These are phyloP conservation scores for Neoitamus cyanurus DNA, from an alignment of 2,888 invertebrate species.

Conservation along the genomic window DNA sequence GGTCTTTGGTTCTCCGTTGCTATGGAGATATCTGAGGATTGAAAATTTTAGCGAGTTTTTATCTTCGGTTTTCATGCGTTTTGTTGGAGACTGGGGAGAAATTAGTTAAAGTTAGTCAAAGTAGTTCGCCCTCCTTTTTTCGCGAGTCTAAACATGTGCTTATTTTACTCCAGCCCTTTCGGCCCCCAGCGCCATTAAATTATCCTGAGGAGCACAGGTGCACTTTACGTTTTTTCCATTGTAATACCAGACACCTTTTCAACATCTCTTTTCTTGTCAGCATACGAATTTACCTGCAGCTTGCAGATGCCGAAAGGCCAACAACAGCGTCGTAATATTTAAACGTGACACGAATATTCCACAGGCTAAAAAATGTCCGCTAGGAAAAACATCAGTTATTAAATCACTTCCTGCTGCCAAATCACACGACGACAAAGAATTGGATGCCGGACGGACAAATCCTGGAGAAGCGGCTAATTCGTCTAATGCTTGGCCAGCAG, in stretches of 20 bases:
- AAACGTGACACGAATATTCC: constrained; percentile 8
- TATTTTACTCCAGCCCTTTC: not conserved
- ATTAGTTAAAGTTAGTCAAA: too few relatives aligned
- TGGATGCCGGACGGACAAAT: not conserved
- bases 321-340: not conserved
- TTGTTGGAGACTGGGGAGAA: too few relatives aligned
- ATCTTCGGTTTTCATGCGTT: too few relatives aligned
- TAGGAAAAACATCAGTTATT: not conserved
- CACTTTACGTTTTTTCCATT: constrained; percentile 5
- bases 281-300: not conserved
- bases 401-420: not conserved
- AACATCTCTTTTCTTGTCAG: not conserved
- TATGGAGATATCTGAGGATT: too few relatives aligned
- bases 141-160: not conserved
- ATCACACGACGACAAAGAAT: not conserved
- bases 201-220: constrained; percentile 15
- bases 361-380: not conserved
- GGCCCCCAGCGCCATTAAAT: not conserved
- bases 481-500: not conserved
- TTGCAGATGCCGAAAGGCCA: not conserved
- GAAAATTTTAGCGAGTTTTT: too few relatives aligned
- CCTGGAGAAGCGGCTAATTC: not conserved
- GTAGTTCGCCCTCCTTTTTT: not conserved
- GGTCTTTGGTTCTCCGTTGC: too few relatives aligned
- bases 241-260: not conserved